phyloP scores from a whole-genome alignment of 2,113 vertebrate genomes.

The Macrotus californicus region DNA sequence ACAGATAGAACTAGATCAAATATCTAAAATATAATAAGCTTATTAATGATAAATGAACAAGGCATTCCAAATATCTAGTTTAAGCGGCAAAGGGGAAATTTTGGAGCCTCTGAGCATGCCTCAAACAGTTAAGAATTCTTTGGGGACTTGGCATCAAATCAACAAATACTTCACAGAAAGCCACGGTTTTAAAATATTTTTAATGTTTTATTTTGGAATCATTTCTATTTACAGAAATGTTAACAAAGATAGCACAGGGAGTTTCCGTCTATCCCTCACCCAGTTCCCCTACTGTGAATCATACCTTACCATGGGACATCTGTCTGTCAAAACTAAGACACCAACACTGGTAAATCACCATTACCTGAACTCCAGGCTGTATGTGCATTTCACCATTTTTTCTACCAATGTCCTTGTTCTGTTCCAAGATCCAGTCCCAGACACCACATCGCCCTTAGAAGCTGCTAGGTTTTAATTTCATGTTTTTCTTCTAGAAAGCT shows the following conservation, averaged over 20 bases:
- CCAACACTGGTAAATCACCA: neutral
- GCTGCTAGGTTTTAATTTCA: neutral
- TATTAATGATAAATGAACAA: slow-evolving; percentile 1
- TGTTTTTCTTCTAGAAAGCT: neutral
- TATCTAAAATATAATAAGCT: neutral
- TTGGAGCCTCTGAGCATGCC: neutral
- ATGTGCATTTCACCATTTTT: neutral
- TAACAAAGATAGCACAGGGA: neutral
- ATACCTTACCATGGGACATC: neutral
- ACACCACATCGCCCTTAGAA: neutral
- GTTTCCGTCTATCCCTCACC: neutral
- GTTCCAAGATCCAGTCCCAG: neutral
- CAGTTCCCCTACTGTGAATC: neutral
- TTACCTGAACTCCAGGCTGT: neutral
- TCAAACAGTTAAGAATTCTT: neutral
- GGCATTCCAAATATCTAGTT: neutral
- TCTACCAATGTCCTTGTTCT: neutral
- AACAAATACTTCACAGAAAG: neutral
- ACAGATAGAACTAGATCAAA: neutral
- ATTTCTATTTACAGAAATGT: slow-evolving; percentile 4
- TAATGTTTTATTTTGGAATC: neutral
- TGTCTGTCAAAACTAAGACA: neutral
- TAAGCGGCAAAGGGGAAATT: neutral
- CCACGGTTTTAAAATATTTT: neutral
- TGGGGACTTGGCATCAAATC: neutral